Conservation (phyloP, 2,888 invertebrate genomes). For the Stenoptilia bipunctidactyla region DNA sequence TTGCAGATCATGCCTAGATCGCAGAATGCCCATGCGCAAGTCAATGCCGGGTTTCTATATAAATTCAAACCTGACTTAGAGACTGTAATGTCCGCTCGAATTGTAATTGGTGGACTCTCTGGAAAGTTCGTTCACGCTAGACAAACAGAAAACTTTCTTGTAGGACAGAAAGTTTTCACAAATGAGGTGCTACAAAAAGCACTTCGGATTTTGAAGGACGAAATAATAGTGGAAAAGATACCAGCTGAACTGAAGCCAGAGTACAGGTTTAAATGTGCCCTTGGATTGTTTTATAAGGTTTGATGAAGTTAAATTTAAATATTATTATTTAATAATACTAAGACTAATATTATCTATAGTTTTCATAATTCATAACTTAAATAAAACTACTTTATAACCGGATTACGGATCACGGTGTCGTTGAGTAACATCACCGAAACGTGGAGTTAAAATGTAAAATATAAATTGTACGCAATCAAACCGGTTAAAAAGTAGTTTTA, state of each 20-base stretch:
- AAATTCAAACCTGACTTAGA: constrained; percentile 47
- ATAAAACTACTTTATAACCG: too few species aligned
- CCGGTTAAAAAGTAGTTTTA: too few species aligned
- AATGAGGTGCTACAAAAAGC: constrained; percentile 60
- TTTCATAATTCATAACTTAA: too few species aligned
- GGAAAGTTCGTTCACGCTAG: constrained; percentile 68
- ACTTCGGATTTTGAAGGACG: constrained; percentile 63
- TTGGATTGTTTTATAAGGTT: constrained; percentile 79
- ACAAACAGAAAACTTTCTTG: constrained; percentile 64
- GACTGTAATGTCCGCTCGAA: constrained; percentile 52
- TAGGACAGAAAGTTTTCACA: constrained; percentile 44
- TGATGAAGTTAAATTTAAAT: too few species aligned
- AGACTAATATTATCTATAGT: too few species aligned
- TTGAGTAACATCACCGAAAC: too few species aligned
- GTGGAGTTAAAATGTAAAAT: too few species aligned
- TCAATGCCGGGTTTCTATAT: constrained; percentile 80
- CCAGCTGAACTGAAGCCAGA: constrained; percentile 71
- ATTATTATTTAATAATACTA: too few species aligned
- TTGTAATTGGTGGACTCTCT: constrained; percentile 74
- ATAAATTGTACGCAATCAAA: too few species aligned
- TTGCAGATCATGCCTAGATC: constrained; percentile 77
- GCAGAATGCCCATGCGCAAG: constrained; percentile 81
- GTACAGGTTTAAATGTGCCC: constrained; percentile 73
- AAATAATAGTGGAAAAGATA: constrained; percentile 70
- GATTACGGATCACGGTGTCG: too few species aligned